phyloP scores from a whole-genome alignment of 2,888 invertebrate genomes.

The Invenusta paracnida region DNA sequence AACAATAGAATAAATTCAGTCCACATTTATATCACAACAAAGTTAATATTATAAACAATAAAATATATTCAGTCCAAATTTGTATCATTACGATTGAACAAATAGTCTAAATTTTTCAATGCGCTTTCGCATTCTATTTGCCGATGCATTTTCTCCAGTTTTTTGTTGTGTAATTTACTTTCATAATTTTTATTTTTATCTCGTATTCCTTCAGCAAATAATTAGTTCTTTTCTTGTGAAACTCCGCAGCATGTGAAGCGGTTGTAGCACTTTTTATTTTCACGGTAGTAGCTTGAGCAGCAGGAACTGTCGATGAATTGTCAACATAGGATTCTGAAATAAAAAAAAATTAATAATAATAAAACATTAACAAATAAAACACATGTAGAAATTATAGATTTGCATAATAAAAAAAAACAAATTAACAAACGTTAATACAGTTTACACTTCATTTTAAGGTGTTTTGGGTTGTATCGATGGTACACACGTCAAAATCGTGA shows the following conservation, averaged over 20 bases:
- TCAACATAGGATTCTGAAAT: slow-evolving; percentile 3
- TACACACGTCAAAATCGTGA: not conserved
- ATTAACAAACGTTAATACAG: not conserved
- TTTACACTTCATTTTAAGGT: not conserved
- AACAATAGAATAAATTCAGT: no score
- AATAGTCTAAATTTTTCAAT: not conserved
- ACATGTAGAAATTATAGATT: not conserved
- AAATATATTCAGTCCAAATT: slow-evolving; percentile 22
- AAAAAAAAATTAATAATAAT: not conserved
- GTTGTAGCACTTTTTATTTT: not conserved
- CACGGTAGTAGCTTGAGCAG: not conserved
- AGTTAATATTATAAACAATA: not conserved
- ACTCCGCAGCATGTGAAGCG: slow-evolving; percentile 1
- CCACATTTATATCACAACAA: no score
- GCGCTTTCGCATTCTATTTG: slow-evolving; percentile 12
- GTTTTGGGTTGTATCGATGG: not conserved
- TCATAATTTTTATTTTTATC: slow-evolving; percentile 6
- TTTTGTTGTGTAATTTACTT: not conserved
- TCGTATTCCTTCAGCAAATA: slow-evolving; percentile 21
- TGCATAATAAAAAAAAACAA: not conserved
- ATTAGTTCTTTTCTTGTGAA: not conserved
- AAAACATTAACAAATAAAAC: not conserved
- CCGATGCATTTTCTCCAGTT: slow-evolving; percentile 9
- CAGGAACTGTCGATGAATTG: slow-evolving; percentile 19
- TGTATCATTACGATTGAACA: slow-evolving; percentile 11